Base-by-base conservation (phyloP, 2,888 invertebrate species). In the Amiota minor region DNA sequence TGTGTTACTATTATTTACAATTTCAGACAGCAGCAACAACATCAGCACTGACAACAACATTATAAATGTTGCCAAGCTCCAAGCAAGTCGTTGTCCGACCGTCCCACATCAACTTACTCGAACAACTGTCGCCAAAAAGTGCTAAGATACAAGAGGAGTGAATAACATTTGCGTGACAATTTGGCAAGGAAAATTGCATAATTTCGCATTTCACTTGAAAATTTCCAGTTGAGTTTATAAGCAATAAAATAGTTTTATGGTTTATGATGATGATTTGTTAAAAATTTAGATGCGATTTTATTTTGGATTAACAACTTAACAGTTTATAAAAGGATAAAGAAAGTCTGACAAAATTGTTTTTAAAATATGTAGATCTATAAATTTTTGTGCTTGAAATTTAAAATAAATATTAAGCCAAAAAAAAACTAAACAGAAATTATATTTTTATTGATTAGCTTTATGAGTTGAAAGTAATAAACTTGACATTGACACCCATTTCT, bases 1-100 rank as follows among this genome's bases (percentile, higher is more conserved):
- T 62, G 62, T 62, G 62, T 62, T 62, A 62, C 62, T 62, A 62
- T 62, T 62, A 62, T 62, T 62, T 62, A 62, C 62, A 35, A 62
- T 12, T 61, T 20, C 2, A 35, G 35, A 35, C 35, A 35, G 35
- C 35, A 35, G 50, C 59, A 18, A 18, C 11, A 16, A 59, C 59
- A 59, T 50, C 68, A 68, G 12, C 72, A 72, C 6, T 55, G 49
- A 14, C 62, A 65, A 46, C 35, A 72, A 18, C n/a, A 35, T 35
- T 35, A 6, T 35, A 35, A 35, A 35, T 35, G 35, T 35, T 35
- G 35, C 35, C 35, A 35, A 35, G 35, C 35, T 35, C 35, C n/a
- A n/a, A 35, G 6, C 6, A 8, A 35, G 35, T n/a, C n/a, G 35
- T 35, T 35, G 35, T 35, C 35, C 35, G 35, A 35, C 35, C 35